Percentiles rank a stretch among this genome's conserved stretches.
Conservation (phyloP, 2,113 vertebrate species). For the Dolichallabes microphthalmus region DNA sequence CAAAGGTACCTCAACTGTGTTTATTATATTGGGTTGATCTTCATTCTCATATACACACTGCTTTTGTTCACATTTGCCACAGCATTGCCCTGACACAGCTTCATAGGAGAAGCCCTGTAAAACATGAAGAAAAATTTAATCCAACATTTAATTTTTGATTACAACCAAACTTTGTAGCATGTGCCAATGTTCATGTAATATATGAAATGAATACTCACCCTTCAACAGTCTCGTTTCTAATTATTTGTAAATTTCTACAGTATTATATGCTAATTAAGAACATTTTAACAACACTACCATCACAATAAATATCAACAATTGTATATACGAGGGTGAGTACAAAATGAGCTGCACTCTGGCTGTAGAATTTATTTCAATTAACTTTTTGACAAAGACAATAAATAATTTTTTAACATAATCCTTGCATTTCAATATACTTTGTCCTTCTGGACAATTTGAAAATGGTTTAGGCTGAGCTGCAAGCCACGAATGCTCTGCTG, state of each 20-base stretch:
- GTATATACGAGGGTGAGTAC: too few relatives aligned
- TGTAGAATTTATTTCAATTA: too few relatives aligned
- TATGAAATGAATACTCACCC: not conserved
- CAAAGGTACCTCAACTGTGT: slow-evolving; percentile 59
- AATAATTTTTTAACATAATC: too few relatives aligned
- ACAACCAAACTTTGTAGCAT: slow-evolving; percentile 28
- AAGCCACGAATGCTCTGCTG: too few relatives aligned
- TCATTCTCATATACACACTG: slow-evolving; percentile 5
- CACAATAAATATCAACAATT: not conserved
- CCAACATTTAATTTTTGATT: not conserved
- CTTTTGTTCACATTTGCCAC: slow-evolving; percentile 70
- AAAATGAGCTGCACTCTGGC: too few relatives aligned
- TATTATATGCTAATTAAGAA: not conserved
- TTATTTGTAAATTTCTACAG: not conserved
- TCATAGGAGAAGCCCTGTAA: slow-evolving; percentile 29
- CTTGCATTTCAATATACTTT: too few relatives aligned
- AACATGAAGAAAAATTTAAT: not conserved
- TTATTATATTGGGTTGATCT: slow-evolving; percentile 48
- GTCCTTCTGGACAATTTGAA: too few relatives aligned
- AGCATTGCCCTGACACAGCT: slow-evolving; percentile 69
- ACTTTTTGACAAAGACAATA: too few relatives aligned
- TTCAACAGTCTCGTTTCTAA: not conserved
- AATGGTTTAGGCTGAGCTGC: too few relatives aligned
- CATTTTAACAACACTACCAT: not conserved
- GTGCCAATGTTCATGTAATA: too few relatives aligned